These are phyloP conservation scores for Eublepharis macularius DNA, from an alignment of 2,113 vertebrate genomes.

Conservation along the genomic window DNA sequence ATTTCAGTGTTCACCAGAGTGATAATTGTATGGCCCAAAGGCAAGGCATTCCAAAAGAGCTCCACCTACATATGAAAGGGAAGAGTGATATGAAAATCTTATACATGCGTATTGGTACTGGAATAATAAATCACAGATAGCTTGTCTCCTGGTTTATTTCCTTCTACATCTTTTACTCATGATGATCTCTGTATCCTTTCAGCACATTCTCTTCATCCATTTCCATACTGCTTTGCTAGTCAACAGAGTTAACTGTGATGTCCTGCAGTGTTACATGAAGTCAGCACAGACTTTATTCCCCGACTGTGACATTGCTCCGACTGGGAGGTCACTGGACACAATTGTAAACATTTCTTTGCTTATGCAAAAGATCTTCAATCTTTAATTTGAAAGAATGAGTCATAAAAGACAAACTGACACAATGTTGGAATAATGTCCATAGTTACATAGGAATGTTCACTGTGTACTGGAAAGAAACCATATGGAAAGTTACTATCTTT, in stretches of 20 bases:
- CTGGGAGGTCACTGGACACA: not conserved
- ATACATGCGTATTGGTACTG: no score
- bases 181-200: not conserved
- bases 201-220: not conserved
- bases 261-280: not conserved
- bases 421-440: not conserved
- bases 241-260: no score
- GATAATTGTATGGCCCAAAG: no score
- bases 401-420: constrained; percentile 29
- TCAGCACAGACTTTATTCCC: not conserved
- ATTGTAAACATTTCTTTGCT: not conserved
- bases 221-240: not conserved
- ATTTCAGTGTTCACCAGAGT: no score
- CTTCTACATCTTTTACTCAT: not conserved
- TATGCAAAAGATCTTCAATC: constrained; percentile 26
- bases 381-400: not conserved
- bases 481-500: not conserved
- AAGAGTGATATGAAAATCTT: no score
- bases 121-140: no score
- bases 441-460: not conserved
- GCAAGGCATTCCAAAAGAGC: no score
- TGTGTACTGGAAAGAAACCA: not conserved
- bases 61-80: no score
- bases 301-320: not conserved
- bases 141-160: not conserved